These are phyloP conservation scores for Ceratina australensis DNA, from an alignment of 1,140 invertebrate genomes.

Conservation along the genomic window DNA sequence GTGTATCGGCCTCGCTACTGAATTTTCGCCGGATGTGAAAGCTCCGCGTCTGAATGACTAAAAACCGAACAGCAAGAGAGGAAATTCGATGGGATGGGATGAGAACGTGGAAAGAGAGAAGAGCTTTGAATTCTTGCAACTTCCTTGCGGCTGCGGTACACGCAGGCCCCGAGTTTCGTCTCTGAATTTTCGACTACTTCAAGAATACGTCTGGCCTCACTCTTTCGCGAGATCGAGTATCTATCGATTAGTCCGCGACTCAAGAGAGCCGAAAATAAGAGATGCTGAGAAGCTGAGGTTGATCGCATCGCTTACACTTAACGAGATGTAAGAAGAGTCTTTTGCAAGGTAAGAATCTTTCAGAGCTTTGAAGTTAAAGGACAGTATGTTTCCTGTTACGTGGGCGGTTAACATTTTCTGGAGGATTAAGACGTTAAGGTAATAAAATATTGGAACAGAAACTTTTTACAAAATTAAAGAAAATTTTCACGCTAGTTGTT, in stretches of 20 bases:
- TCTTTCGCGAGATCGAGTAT: background rate
- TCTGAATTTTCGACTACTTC: background rate
- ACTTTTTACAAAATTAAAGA: too few species aligned
- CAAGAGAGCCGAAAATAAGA: background rate
- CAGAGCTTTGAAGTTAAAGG: background rate
- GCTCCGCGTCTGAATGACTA: background rate
- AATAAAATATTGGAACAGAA: too few species aligned
- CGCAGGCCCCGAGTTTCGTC: background rate
- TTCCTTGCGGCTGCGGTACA: constrained; percentile 22
- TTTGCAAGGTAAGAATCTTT: background rate
- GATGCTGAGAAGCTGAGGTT: background rate
- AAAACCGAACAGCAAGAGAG: background rate
- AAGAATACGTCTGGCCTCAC: background rate
- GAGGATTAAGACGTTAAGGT: too few species aligned
- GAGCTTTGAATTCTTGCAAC: background rate
- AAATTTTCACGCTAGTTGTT: too few species aligned
- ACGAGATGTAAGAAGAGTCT: background rate
- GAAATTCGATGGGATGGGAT: background rate
- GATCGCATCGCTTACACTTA: background rate
- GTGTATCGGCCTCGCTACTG: background rate
- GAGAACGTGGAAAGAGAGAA: background rate
- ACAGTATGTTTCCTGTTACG: too few species aligned
- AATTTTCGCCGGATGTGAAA: constrained; percentile 20
- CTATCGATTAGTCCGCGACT: background rate
- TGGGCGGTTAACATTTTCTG: too few species aligned